Evolutionary conservation across 2,888 invertebrate genomes (phyloP), one percentile per base, ranked within the genome.

Genomic region (Nomada fucata): DNA sequence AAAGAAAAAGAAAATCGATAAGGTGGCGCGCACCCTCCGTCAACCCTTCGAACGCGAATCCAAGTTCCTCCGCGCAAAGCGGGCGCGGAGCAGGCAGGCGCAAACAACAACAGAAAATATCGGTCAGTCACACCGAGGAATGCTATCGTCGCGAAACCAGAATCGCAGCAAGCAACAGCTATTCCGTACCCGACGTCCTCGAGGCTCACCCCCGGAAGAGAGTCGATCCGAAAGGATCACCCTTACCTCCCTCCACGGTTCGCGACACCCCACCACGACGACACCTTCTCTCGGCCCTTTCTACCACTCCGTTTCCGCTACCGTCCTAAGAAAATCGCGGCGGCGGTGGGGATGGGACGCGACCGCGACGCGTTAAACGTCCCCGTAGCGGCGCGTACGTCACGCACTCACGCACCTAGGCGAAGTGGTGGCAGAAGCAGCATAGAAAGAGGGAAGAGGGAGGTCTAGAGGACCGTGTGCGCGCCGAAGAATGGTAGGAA

Each of bases 341-440:
- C 20, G 4, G 2, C 23, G 71, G 84, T 67, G 76, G 86, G 83
- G 85, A 71, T 70, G 74, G 80, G 75, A 78, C 72, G 81, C 61
- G 44, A 79, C 83, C 84, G 84, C 85, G 86, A 83, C 86, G 63
- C 87, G 84, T 82, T 86, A 86, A 86, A 86, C 84, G 86, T 83
- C 81, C 84, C 74, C 78, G 79, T 60, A 74, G 29, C 67, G 18
- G 20, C 36, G 65, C 52, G 76, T 36, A 36, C 82, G 85, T 82
- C 87, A 82, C 86, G 86, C 82, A 86, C 84, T 86, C 74, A 87
- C 87, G 87, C 85, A 85, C 76, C 76, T 79, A 79, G 67, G 69
- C 44, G 72, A 77, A 83, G 78, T 85, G 78, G 74, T 76, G 83
- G 79, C 60, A 74, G 64, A 84, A 67, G 76, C 64, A 42, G 52